Percentiles rank a stretch among this genome's conserved stretches.
Conservation (phyloP, 37 sponge, comb jelly and placozoan species). For the Diacarnus erythraeanus region DNA sequence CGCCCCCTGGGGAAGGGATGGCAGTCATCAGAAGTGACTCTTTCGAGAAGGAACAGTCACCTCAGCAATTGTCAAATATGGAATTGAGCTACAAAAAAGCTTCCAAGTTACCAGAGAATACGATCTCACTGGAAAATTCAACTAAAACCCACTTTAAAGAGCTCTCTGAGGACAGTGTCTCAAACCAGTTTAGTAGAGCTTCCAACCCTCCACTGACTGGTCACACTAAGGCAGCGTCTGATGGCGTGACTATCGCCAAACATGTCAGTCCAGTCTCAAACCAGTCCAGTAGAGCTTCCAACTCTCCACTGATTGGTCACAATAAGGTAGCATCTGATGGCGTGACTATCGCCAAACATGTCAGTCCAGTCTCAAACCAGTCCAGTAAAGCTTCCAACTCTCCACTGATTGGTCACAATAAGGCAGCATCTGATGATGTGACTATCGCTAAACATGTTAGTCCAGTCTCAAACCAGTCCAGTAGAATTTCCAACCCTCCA, state of each 20-base stretch:
- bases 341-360: not conserved
- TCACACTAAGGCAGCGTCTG: not conserved
- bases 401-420: too few species aligned
- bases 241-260: not conserved
- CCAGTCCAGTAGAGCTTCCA: too few species aligned
- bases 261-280: not conserved
- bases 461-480: too few species aligned
- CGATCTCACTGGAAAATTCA: not conserved
- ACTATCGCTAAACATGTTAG: not conserved
- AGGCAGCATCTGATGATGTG: constrained; percentile 14
- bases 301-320: too few species aligned
- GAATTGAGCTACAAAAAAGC: not conserved
- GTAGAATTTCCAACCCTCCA: too few species aligned
- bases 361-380: too few species aligned
- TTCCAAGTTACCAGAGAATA: not conserved
- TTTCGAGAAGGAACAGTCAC: not conserved
- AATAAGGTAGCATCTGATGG: constrained; percentile 6
- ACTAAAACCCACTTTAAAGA: too few species aligned
- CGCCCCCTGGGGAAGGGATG: not conserved
- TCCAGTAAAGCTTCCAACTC: too few species aligned
- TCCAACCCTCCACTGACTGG: too few species aligned
- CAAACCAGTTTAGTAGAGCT: too few species aligned
- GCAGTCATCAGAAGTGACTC: not conserved
- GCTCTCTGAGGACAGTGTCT: too few species aligned
- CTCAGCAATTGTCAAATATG: not conserved